Conservation (phyloP, 1,140 invertebrate genomes). For the Contarinia nasturtii region DNA sequence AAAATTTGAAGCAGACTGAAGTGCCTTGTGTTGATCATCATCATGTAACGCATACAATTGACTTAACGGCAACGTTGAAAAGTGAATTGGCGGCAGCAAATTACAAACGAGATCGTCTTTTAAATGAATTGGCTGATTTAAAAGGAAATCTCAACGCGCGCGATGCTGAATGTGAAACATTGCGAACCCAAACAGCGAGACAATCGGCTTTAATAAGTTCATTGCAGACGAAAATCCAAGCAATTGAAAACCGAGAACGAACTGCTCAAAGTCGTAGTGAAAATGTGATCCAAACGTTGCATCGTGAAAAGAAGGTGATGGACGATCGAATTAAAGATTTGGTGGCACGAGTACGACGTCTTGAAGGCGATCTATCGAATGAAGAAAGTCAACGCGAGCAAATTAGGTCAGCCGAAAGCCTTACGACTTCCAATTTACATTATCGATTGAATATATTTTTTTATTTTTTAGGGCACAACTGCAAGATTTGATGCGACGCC, state of each 20-base stretch:
- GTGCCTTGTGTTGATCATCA: not conserved
- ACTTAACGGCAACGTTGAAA: slow-evolving; percentile 48
- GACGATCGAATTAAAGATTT: slow-evolving; percentile 57
- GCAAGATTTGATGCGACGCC: slow-evolving; percentile 44
- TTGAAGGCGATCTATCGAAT: slow-evolving; percentile 45
- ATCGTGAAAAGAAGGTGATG: slow-evolving; percentile 50
- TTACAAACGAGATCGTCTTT: slow-evolving; percentile 61
- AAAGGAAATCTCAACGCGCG: slow-evolving; percentile 12
- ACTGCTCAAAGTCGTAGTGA: slow-evolving; percentile 45
- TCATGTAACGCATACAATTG: slow-evolving; percentile 14
- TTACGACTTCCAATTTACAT: not conserved
- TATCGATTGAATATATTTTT: not conserved
- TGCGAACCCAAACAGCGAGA: slow-evolving; percentile 57
- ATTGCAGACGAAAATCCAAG: slow-evolving; percentile 56
- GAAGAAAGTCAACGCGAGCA: slow-evolving; percentile 47
- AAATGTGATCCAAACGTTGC: slow-evolving; percentile 45
- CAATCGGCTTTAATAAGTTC: slow-evolving; percentile 61
- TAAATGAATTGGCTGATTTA: slow-evolving; percentile 37
- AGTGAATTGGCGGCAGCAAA: slow-evolving; percentile 62
- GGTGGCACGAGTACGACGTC: slow-evolving; percentile 45
- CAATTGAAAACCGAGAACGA: slow-evolving; percentile 53
- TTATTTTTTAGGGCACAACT: slow-evolving; percentile 27
- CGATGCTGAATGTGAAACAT: slow-evolving; percentile 19
- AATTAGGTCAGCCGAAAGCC: slow-evolving; percentile 17
- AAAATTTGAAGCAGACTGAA: not conserved